Base-by-base conservation (phyloP, 1,140 invertebrate species). In the Drosophila paulistorum region DNA sequence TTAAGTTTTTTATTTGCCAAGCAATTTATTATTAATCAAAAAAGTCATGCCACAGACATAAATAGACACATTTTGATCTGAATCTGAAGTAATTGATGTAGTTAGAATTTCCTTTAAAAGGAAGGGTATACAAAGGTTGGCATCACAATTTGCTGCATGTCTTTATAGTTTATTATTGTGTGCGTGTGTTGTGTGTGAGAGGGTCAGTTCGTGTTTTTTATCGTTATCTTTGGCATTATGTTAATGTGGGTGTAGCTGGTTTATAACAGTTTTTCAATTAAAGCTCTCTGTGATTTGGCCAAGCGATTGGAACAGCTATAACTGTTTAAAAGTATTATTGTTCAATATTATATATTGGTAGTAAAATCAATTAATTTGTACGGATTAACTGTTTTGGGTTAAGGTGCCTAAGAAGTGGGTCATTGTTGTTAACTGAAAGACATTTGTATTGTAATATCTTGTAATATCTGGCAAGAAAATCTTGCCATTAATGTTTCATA, bases 161-260 rank as follows among this genome's bases (percentile, higher is more conserved):
- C 5, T 42, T 10, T 42, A 5, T 42, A 11, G 7, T 30, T 0
- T 30, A 30, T 30, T 30, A 30, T 7, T 41, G 42, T 45, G 42
- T 45, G 7, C 14, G 13, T 14, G 3, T 65, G 61, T 54, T 37
- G 35, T 37, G 35, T 37, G 35, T 65, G 65, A 26, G 42, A 60
- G 23, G 57, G 39, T 59, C 71, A 37, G 30, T 51, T 39, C 35
- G 65, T 59, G 23, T 4, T 26, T 26, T 59, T 39, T 42, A 65
- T 59, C 48, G 57, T 37, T 71, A 64, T 73, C 74, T 64, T 20
- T 37, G 37, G 51, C 30, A 66, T 55, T 81, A 86, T 81, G 78
- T 60, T 65, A 86, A 81, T 87, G 82, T 86, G 83, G 83, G 83
- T 80, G 83, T 89, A 74, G 76, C 84, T 70, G 76, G 59, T 69